These are phyloP conservation scores for Lepidotrigona ventralis DNA, from an alignment of 1,140 invertebrate species.

Conservation along the genomic window DNA sequence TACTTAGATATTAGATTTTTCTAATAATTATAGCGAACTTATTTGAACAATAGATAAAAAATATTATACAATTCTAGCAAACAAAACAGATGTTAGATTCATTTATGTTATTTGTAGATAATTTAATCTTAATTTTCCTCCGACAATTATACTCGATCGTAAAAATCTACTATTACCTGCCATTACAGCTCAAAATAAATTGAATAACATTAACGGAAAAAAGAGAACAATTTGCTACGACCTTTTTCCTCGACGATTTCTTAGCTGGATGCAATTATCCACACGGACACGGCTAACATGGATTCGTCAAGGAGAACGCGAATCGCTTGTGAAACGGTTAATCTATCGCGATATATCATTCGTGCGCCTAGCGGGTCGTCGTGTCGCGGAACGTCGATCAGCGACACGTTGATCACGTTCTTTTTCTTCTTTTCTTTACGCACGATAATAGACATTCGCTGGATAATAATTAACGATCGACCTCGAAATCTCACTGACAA, in stretches of 20 bases:
- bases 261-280: constrained; percentile 18
- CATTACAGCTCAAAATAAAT: constrained; percentile 9
- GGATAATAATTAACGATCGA: constrained; percentile 28
- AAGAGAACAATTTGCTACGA: constrained; percentile 3
- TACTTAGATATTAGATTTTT: no score
- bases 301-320: constrained; percentile 41
- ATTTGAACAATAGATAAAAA: neutral
- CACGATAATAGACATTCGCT: neutral
- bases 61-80: neutral
- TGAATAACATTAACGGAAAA: neutral
- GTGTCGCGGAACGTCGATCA: constrained; percentile 5
- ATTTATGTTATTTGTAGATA: no score
- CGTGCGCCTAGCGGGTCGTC: constrained; percentile 1
- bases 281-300: neutral
- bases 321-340: constrained; percentile 43
- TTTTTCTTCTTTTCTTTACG: neutral
- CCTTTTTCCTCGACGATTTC: constrained; percentile 1
- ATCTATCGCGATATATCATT: constrained; percentile 47
- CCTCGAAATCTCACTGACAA: neutral
- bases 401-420: constrained; percentile 17
- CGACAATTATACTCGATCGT: neutral
- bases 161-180: neutral
- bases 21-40: neutral
- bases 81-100: no score
- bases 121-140: neutral